Evolutionary conservation across 2,113 vertebrate genomes (phyloP).

Genomic region (Macroglossus sobrinus): DNA sequence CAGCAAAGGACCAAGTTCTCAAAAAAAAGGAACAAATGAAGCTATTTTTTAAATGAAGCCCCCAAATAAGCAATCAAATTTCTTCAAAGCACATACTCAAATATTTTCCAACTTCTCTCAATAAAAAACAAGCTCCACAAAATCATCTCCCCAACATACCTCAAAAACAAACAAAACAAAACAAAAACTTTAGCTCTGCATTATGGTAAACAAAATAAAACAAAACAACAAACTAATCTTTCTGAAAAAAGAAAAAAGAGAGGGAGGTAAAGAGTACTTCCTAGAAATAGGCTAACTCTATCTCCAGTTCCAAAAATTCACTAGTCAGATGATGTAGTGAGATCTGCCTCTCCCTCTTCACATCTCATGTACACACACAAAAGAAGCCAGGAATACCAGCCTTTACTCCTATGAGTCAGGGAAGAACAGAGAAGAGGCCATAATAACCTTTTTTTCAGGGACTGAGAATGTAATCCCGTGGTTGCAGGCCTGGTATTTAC

Average conservation of each 20-base stretch:
- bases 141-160: neutral
- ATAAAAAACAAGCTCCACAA: neutral
- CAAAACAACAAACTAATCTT: neutral
- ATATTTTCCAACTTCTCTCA: neutral
- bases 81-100: constrained; percentile 12
- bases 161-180: neutral
- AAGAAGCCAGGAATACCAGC: neutral
- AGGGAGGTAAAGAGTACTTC: neutral
- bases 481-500: constrained; percentile 36
- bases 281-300: neutral
- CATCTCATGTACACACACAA: neutral
- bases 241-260: neutral
- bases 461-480: neutral
- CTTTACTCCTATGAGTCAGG: neutral
- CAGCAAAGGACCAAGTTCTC: neutral
- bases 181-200: neutral
- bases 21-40: neutral
- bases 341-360: neutral
- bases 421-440: neutral
- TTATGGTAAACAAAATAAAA: neutral
- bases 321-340: neutral
- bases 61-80: neutral
- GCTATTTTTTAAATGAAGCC: neutral
- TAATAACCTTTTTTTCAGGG: neutral
- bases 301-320: neutral